These are phyloP conservation scores for Lepidurus packardi DNA, from an alignment of 1,140 invertebrate genomes.

Conservation along the genomic window DNA sequence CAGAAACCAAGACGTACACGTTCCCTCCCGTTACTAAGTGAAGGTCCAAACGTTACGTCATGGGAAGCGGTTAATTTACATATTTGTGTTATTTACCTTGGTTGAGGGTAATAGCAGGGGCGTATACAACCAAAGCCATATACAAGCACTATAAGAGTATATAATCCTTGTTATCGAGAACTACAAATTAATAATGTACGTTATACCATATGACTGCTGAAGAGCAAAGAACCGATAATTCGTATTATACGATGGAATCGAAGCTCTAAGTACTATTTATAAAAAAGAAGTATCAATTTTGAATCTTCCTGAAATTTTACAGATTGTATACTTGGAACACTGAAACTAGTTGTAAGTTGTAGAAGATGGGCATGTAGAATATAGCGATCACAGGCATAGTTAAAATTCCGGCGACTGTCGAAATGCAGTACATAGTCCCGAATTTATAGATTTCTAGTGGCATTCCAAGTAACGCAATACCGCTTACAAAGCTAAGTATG, in stretches of 20 bases:
- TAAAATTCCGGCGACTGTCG: slow-evolving; percentile 35
- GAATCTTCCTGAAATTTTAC: background rate
- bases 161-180: background rate
- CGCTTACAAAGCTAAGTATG: slow-evolving; percentile 43
- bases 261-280: slow-evolving; percentile 63
- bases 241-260: slow-evolving; percentile 62
- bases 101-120: slow-evolving; percentile 82
- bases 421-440: slow-evolving; percentile 44
- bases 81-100: slow-evolving; percentile 46
- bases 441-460: slow-evolving; percentile 37
- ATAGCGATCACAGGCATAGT: slow-evolving; percentile 40
- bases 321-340: slow-evolving; percentile 42
- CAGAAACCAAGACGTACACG: slow-evolving; percentile 67
- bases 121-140: slow-evolving; percentile 87
- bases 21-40: slow-evolving; percentile 64
- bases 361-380: slow-evolving; percentile 46
- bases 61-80: background rate
- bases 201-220: slow-evolving; percentile 62
- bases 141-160: slow-evolving; percentile 59
- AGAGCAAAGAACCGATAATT: slow-evolving; percentile 61
- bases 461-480: slow-evolving; percentile 45
- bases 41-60: slow-evolving; percentile 8
- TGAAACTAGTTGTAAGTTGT: slow-evolving; percentile 43
- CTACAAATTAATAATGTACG: background rate
- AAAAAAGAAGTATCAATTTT: background rate